Base-by-base conservation (phyloP, 2,888 invertebrate species). In the Ischnura elegans region DNA sequence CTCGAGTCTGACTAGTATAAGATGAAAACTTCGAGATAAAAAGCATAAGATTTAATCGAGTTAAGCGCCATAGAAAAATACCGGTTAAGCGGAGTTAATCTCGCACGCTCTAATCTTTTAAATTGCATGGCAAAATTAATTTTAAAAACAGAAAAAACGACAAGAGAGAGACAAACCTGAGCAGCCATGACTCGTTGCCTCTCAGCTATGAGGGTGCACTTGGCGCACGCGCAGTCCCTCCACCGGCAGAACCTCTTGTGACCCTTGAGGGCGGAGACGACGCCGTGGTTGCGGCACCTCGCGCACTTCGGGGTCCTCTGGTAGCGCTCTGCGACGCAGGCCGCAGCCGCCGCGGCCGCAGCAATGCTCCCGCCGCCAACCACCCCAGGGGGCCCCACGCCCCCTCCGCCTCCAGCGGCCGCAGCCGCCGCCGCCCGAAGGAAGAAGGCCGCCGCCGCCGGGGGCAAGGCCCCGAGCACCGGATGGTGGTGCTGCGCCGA, bases 181-280 rank as follows among this genome's bases (percentile, higher is more conserved):
- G 99, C 99, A 36, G 99, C 99, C 99, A 99, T 99, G 94, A 99
- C 99, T 84, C 99, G 97, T 96, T 99, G 99, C 94, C 99, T 96
- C 96, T 99, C 99, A 0, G 99, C 99, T 95, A 99, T 99, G 94
- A 99, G 97, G 36, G 99, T 99, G 96, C 99, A 99, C 96, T 99
- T 99, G 94, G 99, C 99, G 96, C 99, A 99, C 95, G 98, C 98
- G 96, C 99, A 99, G 96, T 99, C 99, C 94, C 98, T 96, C 99
- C 99, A 99, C 94, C 99, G 97, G 96, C 99, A 99, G 96, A 99
- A 99, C 25, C 99, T 97, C 96, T 99, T 99, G 97, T 98, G 98
- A 0, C 99, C 99, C 96, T 99, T 99, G 94, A 99, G 97, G 10
- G 98, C 98, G 46, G 99, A 99, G 94, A 99, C 99, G 94, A 99